A percentile compares a stretch with the other conserved stretches of the same genome.
Evolutionary conservation across 2,113 vertebrate species (phyloP).

Genomic region (Crotalus helleri): DNA sequence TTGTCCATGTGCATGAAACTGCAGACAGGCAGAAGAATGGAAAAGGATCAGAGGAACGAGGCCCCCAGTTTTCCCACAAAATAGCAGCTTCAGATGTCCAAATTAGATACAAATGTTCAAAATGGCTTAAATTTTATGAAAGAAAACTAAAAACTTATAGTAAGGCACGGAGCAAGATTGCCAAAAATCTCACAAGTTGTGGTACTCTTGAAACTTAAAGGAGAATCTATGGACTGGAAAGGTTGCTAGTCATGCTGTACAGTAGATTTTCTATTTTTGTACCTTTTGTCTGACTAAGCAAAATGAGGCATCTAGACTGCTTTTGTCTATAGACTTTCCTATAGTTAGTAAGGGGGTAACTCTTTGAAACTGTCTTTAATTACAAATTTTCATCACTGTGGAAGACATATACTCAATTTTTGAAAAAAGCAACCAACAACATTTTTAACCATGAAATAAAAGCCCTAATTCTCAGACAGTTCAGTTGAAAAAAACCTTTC

Average conservation of each 20-base stretch:
- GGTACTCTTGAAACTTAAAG: not conserved
- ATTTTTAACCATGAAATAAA: too few relatives aligned
- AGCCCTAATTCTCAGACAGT: too few relatives aligned
- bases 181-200: not conserved
- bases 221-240: not conserved
- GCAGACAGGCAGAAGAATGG: not conserved
- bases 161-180: not conserved
- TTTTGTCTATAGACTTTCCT: not conserved
- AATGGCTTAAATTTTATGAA: not conserved
- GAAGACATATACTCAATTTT: too few relatives aligned
- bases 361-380: not conserved
- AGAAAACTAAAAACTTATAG: not conserved
- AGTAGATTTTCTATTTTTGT: not conserved
- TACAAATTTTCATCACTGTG: not conserved
- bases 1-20: not conserved
- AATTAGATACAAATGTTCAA: not conserved
- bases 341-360: not conserved
- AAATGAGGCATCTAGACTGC: not conserved
- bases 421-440: too few relatives aligned
- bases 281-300: not conserved
- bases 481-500: too few relatives aligned
- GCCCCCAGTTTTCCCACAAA: not conserved
- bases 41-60: not conserved
- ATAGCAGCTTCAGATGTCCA: not conserved
- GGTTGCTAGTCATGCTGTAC: not conserved